Conservation (phyloP, 2,797 vertebrate genomes). For the Lagocephalus sceleratus region DNA sequence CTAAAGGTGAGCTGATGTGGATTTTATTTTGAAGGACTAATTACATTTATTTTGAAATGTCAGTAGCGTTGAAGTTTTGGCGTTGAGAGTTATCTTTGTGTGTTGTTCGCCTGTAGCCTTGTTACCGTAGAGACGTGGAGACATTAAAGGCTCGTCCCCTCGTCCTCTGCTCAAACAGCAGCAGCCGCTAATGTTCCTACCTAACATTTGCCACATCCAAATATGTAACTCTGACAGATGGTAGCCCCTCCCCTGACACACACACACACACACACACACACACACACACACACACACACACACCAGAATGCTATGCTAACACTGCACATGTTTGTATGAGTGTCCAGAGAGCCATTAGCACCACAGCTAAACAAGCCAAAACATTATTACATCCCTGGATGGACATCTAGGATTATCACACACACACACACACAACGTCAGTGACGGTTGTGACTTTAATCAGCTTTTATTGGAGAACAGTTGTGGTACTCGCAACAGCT, state of each 20-base stretch:
- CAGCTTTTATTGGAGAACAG: constrained; percentile 52
- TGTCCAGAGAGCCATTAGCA: constrained; percentile 26
- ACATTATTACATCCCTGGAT: constrained; percentile 24
- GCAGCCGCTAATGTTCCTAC: constrained; percentile 20
- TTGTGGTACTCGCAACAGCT: constrained; percentile 44
- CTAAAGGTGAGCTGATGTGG: constrained; percentile 80
- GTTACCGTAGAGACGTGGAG: background rate
- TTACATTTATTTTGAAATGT: background rate
- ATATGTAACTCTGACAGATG: constrained; percentile 35
- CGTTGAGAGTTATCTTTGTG: background rate
- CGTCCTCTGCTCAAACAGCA: too few species aligned
- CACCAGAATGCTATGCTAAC: constrained; percentile 7
- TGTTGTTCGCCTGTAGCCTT: background rate
- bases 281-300: constrained; percentile 1
- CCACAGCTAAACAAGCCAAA: constrained; percentile 43
- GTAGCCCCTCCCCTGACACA: constrained; percentile 8
- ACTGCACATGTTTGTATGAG: constrained; percentile 13
- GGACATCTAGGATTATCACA: constrained; percentile 20
- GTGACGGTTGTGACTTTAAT: constrained; percentile 46
- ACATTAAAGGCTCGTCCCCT: too few species aligned
- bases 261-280: background rate
- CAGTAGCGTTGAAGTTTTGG: background rate
- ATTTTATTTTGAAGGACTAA: constrained; percentile 4
- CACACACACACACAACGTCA: constrained; percentile 10
- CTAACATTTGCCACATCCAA: constrained; percentile 39